phyloP scores from a whole-genome alignment of 2,797 vertebrate species.

The Micropoecilia bifurca region DNA sequence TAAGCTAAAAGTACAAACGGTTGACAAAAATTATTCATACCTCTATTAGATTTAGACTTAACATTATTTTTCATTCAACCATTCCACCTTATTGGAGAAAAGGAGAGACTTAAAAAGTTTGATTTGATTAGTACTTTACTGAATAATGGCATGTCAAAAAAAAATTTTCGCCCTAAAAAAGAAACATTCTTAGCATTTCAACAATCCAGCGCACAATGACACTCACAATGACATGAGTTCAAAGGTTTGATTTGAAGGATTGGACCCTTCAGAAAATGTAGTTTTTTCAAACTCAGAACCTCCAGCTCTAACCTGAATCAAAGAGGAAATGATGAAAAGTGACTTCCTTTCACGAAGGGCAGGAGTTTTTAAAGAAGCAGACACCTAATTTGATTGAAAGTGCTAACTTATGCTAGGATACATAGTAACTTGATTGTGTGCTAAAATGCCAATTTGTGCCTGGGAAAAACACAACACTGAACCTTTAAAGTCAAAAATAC shows the following conservation, averaged over 20 bases:
- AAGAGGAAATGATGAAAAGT: background rate
- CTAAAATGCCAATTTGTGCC: too few species aligned
- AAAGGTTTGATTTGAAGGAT: background rate
- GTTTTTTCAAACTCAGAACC: background rate
- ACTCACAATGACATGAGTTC: background rate
- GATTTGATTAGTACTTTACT: background rate
- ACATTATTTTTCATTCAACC: background rate
- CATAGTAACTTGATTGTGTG: too few species aligned
- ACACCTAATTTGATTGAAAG: too few species aligned
- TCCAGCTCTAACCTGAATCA: background rate
- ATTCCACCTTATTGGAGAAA: background rate
- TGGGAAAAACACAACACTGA: too few species aligned
- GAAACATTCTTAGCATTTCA: background rate
- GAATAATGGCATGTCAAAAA: background rate
- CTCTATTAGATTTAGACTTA: background rate
- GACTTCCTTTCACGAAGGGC: background rate
- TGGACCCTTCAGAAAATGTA: background rate
- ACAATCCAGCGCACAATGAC: background rate
- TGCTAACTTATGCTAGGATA: too few species aligned
- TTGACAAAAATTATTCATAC: background rate
- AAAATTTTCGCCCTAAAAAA: background rate
- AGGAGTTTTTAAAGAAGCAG: too few species aligned
- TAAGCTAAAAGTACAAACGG: background rate
- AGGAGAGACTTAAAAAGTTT: background rate
- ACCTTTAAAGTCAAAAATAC: background rate